These are phyloP conservation scores for Machimus rusticus DNA, from an alignment of 2,888 invertebrate species.

Conservation along the genomic window DNA sequence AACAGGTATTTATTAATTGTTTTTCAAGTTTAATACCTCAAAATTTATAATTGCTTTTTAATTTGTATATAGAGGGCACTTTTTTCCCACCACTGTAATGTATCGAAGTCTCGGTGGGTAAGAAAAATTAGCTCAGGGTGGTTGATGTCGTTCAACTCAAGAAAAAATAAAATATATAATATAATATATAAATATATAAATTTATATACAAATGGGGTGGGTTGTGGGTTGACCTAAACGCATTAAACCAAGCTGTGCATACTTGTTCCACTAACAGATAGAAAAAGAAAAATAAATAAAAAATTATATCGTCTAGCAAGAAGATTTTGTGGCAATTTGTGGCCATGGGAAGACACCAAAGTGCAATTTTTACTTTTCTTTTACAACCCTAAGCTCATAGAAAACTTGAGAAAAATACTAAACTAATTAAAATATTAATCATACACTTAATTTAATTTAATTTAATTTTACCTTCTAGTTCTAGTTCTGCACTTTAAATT, in stretches of 20 bases:
- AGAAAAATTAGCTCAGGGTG: background rate
- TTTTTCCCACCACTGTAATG: too few relatives aligned
- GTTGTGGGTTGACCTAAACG: background rate
- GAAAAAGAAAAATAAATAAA: background rate
- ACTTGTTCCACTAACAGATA: background rate
- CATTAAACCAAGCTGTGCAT: background rate
- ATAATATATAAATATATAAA: too few relatives aligned
- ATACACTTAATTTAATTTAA: too few relatives aligned
- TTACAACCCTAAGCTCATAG: background rate
- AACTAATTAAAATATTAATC: too few relatives aligned
- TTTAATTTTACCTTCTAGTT: too few relatives aligned
- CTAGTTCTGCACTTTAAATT: too few relatives aligned
- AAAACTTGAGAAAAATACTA: too few relatives aligned
- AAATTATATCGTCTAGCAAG: too few relatives aligned
- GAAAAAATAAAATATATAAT: too few relatives aligned
- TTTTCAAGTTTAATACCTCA: background rate
- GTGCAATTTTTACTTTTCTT: background rate
- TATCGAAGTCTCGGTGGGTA: background rate
- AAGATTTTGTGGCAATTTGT: background rate
- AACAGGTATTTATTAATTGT: background rate
- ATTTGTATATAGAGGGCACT: too few relatives aligned
- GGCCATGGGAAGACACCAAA: background rate
- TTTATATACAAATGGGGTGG: background rate
- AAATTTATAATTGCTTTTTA: too few relatives aligned
- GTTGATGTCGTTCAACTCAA: background rate